Base-by-base conservation (phyloP, 2,888 invertebrate species). In the Priapulus caudatus region DNA sequence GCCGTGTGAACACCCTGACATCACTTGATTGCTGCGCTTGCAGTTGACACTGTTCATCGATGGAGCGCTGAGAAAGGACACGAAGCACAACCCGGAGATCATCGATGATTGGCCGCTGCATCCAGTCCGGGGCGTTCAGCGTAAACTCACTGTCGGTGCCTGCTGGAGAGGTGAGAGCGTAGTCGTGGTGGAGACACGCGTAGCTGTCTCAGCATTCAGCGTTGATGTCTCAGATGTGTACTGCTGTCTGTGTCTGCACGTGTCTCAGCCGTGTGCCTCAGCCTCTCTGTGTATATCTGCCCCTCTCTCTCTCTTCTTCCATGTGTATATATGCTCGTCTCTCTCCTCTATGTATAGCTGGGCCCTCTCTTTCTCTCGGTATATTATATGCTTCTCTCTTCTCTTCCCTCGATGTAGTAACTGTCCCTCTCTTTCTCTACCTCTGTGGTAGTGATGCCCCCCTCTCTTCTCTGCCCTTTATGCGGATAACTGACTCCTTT, bases 101-200 rank as follows among this genome's bases (percentile, higher is more conserved):
- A 90, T 98, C 67, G 97, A 98, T 69, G 98, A 98, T 75, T 97
- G 95, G 95, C 95, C 97, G 1, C 77, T 98, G 45, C 97, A 97
- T 70, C 90, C 91, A 4, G 89, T 93, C 0, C 88, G 88, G 63
- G 90, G 86, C 1, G 81, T 90, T 59, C 90, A 90, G 70, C 97
- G 95, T 4, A 91, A 90, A 3, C 75, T 97, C 44, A 84, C 87
- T 0, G 84, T 97, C 0, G 98, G 97, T 1, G 97, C 95, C 21
- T 98, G 98, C 76, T 98, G 92, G 88, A 95, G 95, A 74, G 86
- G 83, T 81, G 10, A 33, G 33, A 81, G 79, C 56, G 87, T 89
- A 70, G 79, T 82, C 51, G 76, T 81, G 0, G 77, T 80, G 51
- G 85, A 86, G 59, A 88, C 89, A 72, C 83, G 83, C 45, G 76